Base-by-base conservation (phyloP, 2,113 vertebrate species). In the Bettongia penicillata region DNA sequence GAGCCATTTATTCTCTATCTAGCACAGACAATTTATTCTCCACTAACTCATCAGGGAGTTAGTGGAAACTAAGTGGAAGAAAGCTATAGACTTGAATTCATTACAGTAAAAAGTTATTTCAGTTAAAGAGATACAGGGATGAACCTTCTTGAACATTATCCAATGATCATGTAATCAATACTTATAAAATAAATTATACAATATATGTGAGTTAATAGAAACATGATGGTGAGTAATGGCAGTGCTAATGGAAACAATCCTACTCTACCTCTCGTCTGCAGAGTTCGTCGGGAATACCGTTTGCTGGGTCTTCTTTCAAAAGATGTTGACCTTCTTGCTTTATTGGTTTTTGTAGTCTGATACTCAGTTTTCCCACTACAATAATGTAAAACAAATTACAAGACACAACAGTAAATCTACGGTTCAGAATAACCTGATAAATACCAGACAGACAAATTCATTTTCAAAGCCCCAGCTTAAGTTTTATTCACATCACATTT, bases 271-370 rank as follows among this genome's bases (percentile, higher is more conserved):
- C 99, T 99, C 98, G 98, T 99, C 95, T 99, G 99, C 96, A 99
- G 97, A 77, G 99, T 99, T 97, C 99, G 99, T 57, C 99, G 99
- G 89, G 99, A 99, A 89, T 99, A 99, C 77, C 99, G 99, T 92
- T 99, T 99, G 97, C 99, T 99, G 68, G 99, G 99, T 61, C 99
- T 99, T 94, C 99, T 99, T 98, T 99, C 99, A 98, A 99, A 99
- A 3, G 99, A 99, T 55, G 99, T 97, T 0, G 99, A 99, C 23
- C 99, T 98, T 96, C 99, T 98, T 51, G 99, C 99, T 99, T 99
- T 99, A 95, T 98, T 99, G 52, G 99, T 99, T 98, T 99, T 99
- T 92, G 99, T 99, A n/a, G 99, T 99, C 98, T 99, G 99, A 97
- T 99, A 99, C 90, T 99, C 99, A 0, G 99, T 99, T 98, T 99